A percentile compares a stretch with the other conserved stretches of the same genome.
Conservation (phyloP, 2,113 vertebrate species). For the Harpagus bidentatus region DNA sequence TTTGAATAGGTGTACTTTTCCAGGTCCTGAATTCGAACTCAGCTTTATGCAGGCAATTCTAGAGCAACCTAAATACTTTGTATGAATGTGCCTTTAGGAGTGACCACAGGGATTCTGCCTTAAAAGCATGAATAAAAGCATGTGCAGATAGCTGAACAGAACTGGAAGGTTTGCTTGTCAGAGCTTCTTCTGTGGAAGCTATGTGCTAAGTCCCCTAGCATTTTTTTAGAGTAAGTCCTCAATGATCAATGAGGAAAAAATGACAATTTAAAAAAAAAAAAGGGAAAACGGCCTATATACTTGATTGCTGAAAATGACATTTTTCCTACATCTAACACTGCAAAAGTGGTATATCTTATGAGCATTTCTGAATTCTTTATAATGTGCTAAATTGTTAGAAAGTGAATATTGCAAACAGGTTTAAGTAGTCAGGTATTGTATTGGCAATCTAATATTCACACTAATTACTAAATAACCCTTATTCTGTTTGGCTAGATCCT, state of each 20-base stretch:
- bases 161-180: background rate
- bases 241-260: background rate
- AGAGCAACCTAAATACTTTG: background rate
- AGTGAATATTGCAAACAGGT: background rate
- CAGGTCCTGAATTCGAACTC: background rate
- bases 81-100: background rate
- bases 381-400: background rate
- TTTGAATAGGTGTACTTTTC: background rate
- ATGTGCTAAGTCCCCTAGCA: background rate
- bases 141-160: background rate
- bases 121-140: background rate
- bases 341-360: background rate
- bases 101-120: background rate
- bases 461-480: background rate
- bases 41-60: background rate
- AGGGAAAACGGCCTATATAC: background rate
- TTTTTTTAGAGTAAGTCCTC: background rate
- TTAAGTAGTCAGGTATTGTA: background rate
- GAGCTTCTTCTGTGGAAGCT: background rate
- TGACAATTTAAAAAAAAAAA: background rate
- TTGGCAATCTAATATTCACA: background rate
- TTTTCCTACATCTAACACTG: background rate
- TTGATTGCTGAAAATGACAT: background rate
- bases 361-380: background rate
- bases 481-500: background rate